Evolutionary conservation across 2,888 invertebrate species (phyloP).

Genomic region (Chymomyza procnemis): DNA sequence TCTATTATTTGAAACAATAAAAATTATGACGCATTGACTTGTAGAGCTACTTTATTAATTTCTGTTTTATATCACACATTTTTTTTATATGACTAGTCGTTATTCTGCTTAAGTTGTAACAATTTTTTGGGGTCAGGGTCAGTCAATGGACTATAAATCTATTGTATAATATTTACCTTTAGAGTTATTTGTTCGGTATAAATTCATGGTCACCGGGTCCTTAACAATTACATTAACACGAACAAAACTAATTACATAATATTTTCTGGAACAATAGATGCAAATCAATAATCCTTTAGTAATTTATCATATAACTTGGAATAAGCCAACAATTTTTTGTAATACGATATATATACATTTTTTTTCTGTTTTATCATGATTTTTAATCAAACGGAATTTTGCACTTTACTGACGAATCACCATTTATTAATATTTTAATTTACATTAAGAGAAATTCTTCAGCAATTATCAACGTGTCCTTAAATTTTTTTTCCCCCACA

Average conservation of each 20-base stretch:
- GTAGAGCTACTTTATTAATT: neutral
- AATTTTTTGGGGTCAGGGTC: neutral
- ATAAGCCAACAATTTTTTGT: neutral
- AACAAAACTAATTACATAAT: neutral
- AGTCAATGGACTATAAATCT: neutral
- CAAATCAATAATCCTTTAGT: neutral
- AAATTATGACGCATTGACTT: no score
- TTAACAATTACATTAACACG: neutral
- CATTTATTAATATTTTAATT: no score
- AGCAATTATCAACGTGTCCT: no score
- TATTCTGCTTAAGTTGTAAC: neutral
- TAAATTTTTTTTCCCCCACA: no score
- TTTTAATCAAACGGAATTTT: no score
- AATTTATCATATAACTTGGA: neutral
- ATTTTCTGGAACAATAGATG: no score
- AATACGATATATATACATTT: neutral
- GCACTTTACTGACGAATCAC: no score
- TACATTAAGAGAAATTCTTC: no score
- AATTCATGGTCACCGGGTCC: neutral
- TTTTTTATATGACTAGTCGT: neutral
- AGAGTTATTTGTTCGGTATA: neutral
- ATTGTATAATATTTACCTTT: neutral
- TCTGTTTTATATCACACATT: slow-evolving; percentile 1
- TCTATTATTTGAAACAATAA: no score
- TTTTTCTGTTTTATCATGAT: no score